Evolutionary conservation across 2,888 invertebrate genomes (phyloP).

Genomic region (Ectemnius cavifrons): DNA sequence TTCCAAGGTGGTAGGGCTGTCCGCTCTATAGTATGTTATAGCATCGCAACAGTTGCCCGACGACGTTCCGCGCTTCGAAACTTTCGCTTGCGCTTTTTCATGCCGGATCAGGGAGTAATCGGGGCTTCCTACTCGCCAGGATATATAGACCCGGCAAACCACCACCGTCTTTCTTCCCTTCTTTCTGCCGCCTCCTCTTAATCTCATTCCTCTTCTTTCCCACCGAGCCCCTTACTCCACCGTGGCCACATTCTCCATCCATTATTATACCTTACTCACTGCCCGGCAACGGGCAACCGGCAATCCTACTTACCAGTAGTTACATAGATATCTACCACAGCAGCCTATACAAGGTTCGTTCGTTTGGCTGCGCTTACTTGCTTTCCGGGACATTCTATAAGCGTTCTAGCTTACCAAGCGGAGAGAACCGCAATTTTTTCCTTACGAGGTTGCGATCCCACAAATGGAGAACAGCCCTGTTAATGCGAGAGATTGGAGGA

Average conservation of each 20-base stretch:
- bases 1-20: not conserved
- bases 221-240: not conserved
- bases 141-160: constrained; percentile 32
- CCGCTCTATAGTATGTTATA: not conserved
- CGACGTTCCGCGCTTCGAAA: constrained; percentile 60
- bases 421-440: too few relatives aligned
- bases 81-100: constrained; percentile 70
- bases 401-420: too few relatives aligned
- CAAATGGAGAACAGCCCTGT: too few relatives aligned
- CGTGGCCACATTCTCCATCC: constrained; percentile 13
- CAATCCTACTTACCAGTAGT: too few relatives aligned
- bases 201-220: constrained; percentile 13
- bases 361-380: too few relatives aligned
- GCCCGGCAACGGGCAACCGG: too few relatives aligned
- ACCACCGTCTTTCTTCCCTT: constrained; percentile 16
- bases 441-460: too few relatives aligned
- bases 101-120: constrained; percentile 74
- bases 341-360: too few relatives aligned
- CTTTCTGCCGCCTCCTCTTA: constrained; percentile 25
- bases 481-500: not conserved
- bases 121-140: constrained; percentile 49
- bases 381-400: too few relatives aligned
- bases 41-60: constrained; percentile 21
- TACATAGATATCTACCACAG: too few relatives aligned
- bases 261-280: constrained; percentile 29